Conservation (phyloP, 1,140 invertebrate species). For the Drosophila guanche region DNA sequence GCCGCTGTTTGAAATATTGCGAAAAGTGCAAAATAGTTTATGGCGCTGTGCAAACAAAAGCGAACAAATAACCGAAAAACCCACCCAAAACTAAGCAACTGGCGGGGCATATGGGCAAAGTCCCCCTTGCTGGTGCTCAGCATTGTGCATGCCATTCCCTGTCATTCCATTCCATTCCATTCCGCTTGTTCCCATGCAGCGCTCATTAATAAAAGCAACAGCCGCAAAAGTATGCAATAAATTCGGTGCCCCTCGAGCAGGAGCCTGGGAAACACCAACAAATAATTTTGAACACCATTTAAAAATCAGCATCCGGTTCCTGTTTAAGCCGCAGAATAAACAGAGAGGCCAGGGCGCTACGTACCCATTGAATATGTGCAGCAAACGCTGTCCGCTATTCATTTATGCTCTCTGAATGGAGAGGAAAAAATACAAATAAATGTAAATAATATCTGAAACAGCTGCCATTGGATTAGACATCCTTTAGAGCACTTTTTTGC, state of each 20-base stretch:
- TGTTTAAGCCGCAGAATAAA: neutral
- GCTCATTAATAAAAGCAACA: conserved; percentile 77
- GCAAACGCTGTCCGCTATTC: no score
- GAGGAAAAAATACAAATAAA: no score
- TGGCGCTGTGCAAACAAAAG: conserved; percentile 54
- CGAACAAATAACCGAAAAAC: conserved; percentile 33
- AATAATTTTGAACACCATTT: conserved; percentile 38
- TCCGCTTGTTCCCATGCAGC: conserved; percentile 33
- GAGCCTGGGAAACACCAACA: conserved; percentile 24
- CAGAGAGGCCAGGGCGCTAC: neutral
- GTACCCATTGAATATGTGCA: no score
- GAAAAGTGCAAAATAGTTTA: conserved; percentile 80
- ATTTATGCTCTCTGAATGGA: no score
- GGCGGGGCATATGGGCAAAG: conserved; percentile 7
- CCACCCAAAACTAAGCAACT: neutral
- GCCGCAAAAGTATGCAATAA: conserved; percentile 74
- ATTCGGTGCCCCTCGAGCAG: conserved; percentile 53
- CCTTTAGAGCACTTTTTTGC: no score
- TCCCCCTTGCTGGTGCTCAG: conserved; percentile 44
- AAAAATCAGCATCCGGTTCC: conserved; percentile 21
- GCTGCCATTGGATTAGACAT: no score
- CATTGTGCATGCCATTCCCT: conserved; percentile 38
- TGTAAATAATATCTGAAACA: no score
- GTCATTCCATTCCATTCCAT: neutral
- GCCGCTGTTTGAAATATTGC: conserved; percentile 68